Conservation (phyloP, 2,888 invertebrate genomes). For the Yponomeuta cagnagella region DNA sequence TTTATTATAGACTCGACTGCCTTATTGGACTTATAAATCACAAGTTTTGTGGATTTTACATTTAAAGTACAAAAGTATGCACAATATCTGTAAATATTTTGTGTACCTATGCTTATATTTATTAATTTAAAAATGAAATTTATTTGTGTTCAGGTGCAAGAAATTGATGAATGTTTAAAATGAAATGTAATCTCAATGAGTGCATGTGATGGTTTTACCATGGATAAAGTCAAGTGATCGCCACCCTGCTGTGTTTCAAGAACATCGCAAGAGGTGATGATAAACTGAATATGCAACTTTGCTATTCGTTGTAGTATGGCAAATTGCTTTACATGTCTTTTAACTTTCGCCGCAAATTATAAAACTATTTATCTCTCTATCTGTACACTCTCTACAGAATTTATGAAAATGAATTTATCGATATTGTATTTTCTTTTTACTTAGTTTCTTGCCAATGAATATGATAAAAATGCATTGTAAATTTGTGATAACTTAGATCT, state of each 20-base stretch:
- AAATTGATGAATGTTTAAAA: constrained; percentile 15
- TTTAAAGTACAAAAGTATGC: constrained; percentile 71
- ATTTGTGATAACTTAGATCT: constrained; percentile 66
- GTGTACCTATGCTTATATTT: constrained; percentile 39
- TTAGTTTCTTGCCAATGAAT: constrained; percentile 72
- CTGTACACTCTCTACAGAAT: constrained; percentile 65
- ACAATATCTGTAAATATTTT: constrained; percentile 67
- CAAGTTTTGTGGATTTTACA: constrained; percentile 59
- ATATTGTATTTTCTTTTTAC: constrained; percentile 35
- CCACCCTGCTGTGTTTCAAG: constrained; percentile 63
- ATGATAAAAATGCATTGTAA: constrained; percentile 45
- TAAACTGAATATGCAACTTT: constrained; percentile 42
- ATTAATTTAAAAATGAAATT: constrained; percentile 35
- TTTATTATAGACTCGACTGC: constrained; percentile 45
- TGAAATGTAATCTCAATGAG: constrained; percentile 70
- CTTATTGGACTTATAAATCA: constrained; percentile 55
- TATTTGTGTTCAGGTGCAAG: constrained; percentile 18
- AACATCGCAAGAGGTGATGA: constrained; percentile 60
- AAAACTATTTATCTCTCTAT: constrained; percentile 52
- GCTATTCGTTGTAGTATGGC: constrained; percentile 68
- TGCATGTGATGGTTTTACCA: constrained; percentile 49
- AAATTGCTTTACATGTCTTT: constrained; percentile 37
- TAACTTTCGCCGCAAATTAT: constrained; percentile 35
- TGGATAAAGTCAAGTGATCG: constrained; percentile 41
- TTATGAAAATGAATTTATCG: constrained; percentile 51